phyloP scores from a whole-genome alignment of 37 sponge, comb jelly and placozoan genomes.

The Corticium candelabrum region DNA sequence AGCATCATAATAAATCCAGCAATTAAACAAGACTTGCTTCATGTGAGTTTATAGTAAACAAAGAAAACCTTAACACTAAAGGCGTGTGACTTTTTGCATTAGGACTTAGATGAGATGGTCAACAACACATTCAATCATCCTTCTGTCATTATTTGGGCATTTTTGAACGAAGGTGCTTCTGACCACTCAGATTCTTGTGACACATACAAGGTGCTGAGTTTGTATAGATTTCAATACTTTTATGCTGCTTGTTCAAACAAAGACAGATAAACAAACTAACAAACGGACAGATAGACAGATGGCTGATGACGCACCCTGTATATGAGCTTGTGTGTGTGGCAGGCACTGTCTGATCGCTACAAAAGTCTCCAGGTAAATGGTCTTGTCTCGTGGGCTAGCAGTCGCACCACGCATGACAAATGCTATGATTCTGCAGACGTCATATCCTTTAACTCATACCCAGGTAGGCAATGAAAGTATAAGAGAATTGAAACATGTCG shows the following conservation, averaged over 20 bases:
- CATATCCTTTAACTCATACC: conserved; percentile 3
- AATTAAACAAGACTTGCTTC: background rate
- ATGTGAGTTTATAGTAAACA: background rate
- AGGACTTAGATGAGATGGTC: conserved; percentile 9
- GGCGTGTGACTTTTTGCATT: background rate
- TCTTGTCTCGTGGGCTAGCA: conserved; percentile 7
- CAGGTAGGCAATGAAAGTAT: background rate
- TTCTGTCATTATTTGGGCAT: conserved; percentile 8
- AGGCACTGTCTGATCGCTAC: background rate
- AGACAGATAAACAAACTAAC: no score
- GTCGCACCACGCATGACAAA: background rate
- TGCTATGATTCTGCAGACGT: background rate
- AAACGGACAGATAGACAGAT: no score
- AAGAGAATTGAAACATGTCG: background rate
- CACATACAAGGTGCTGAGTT: background rate
- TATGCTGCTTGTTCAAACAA: no score
- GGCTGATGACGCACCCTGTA: background rate
- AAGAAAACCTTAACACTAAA: background rate
- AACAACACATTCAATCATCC: conserved; percentile 13
- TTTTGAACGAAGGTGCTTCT: conserved; percentile 7
- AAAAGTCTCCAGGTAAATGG: background rate
- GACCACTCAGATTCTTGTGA: background rate
- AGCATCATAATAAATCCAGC: background rate
- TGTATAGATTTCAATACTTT: no score
- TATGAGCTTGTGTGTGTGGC: background rate